Evolutionary conservation across 2,113 vertebrate species (phyloP).

Genomic region (Hippoglossus stenolepis): DNA sequence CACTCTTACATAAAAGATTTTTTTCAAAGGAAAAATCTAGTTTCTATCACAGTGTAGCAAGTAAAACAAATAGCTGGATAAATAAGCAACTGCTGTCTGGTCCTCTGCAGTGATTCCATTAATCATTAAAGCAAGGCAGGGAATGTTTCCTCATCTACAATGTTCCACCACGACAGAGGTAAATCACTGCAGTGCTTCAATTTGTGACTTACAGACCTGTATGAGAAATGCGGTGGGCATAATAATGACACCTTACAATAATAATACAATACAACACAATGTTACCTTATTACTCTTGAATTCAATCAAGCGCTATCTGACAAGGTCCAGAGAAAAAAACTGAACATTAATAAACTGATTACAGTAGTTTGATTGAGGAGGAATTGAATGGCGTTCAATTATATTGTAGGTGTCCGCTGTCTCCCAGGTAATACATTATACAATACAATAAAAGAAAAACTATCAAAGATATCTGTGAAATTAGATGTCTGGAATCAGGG

Average conservation of each 20-base stretch:
- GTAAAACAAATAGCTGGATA: slow-evolving; percentile 7
- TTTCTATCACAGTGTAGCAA: slow-evolving; percentile 4
- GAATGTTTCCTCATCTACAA: slow-evolving; percentile 7
- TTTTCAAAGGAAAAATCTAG: slow-evolving; percentile 6
- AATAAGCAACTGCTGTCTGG: background rate
- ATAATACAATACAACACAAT: background rate
- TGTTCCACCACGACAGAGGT: background rate
- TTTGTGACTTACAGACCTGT: background rate
- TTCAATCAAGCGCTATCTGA: background rate
- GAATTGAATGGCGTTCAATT: background rate
- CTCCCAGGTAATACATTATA: background rate
- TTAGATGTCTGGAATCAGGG: background rate
- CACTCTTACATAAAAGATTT: background rate
- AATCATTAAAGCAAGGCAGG: slow-evolving; percentile 20
- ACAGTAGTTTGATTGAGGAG: background rate
- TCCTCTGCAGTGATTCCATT: slow-evolving; percentile 2
- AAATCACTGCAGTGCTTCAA: background rate
- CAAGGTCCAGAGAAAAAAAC: background rate
- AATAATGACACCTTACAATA: background rate
- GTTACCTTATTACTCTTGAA: slow-evolving; percentile 1
- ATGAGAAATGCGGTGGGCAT: background rate
- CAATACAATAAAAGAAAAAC: background rate
- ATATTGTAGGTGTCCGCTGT: background rate
- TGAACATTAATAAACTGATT: background rate
- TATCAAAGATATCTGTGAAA: background rate